These are phyloP conservation scores for Eupithecia tripunctaria DNA, from an alignment of 2,888 invertebrate species.

Conservation along the genomic window DNA sequence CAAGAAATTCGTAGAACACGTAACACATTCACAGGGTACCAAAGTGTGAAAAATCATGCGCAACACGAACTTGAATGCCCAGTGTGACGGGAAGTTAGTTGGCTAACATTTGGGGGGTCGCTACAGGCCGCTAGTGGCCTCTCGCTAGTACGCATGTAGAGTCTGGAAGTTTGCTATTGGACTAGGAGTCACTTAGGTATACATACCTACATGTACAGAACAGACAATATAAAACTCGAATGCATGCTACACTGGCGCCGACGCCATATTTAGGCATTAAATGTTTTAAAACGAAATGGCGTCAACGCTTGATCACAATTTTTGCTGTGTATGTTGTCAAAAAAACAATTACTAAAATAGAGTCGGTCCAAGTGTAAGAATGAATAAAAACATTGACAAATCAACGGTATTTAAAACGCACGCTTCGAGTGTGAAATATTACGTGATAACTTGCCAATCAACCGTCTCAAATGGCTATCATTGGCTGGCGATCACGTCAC, in stretches of 20 bases:
- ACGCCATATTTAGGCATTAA: conserved; percentile 41
- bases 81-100: conserved; percentile 60
- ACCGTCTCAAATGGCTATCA: conserved; percentile 8
- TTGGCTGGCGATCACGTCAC: conserved; percentile 24
- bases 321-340: conserved; percentile 46
- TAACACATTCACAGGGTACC: conserved; percentile 74
- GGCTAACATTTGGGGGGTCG: conserved; percentile 64
- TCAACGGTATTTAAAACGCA: conserved; percentile 53
- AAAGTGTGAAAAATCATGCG: conserved; percentile 70
- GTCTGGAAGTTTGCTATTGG: conserved; percentile 51
- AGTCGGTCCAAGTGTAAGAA: conserved; percentile 66
- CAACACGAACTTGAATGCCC: conserved; percentile 61
- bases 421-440: conserved; percentile 14
- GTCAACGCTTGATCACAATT: conserved; percentile 39
- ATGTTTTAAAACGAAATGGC: conserved; percentile 21
- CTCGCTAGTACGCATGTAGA: conserved; percentile 35
- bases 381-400: conserved; percentile 69
- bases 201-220: no score
- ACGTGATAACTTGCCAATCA: conserved; percentile 28
- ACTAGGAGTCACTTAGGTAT: conserved; percentile 56
- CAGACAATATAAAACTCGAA: conserved; percentile 59
- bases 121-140: conserved; percentile 54
- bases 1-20: conserved; percentile 61
- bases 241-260: conserved; percentile 61
- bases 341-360: conserved; percentile 50